These are phyloP conservation scores for Calyptomena viridis DNA, from an alignment of 2,113 vertebrate genomes.

Conservation along the genomic window DNA sequence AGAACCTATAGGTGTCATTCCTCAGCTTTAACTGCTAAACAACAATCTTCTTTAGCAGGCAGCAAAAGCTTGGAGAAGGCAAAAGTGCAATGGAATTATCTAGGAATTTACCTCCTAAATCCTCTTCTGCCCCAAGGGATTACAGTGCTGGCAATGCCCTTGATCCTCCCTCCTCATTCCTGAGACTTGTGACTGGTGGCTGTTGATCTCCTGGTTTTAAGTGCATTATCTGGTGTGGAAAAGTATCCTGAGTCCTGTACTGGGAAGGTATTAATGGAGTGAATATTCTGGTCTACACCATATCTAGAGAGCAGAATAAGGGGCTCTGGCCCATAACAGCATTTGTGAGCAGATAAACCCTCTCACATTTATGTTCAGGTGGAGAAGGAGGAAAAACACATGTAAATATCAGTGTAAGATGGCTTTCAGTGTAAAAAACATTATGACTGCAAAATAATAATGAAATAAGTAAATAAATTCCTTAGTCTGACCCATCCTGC, in stretches of 20 bases:
- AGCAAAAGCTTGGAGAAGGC: background rate
- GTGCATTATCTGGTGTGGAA: background rate
- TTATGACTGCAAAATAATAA: background rate
- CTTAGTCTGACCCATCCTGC: background rate
- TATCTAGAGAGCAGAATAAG: background rate
- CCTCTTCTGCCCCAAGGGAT: background rate
- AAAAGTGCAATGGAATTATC: background rate
- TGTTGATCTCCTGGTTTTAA: background rate
- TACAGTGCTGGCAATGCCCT: background rate
- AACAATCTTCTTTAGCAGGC: background rate
- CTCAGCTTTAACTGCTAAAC: background rate
- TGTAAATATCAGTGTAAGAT: background rate
- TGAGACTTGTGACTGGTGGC: background rate
- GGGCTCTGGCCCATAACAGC: background rate
- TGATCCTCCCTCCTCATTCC: background rate
- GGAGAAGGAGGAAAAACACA: background rate
- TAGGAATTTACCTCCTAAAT: background rate
- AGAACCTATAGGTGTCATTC: background rate
- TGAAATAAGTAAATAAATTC: background rate
- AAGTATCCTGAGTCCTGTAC: background rate
- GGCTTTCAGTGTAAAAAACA: background rate
- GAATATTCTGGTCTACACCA: background rate
- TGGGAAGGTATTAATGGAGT: background rate
- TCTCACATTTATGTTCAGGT: background rate
- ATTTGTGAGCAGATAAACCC: background rate